Evolutionary conservation across 2,888 invertebrate genomes (phyloP).

Genomic region (Hanleya hanleyi): DNA sequence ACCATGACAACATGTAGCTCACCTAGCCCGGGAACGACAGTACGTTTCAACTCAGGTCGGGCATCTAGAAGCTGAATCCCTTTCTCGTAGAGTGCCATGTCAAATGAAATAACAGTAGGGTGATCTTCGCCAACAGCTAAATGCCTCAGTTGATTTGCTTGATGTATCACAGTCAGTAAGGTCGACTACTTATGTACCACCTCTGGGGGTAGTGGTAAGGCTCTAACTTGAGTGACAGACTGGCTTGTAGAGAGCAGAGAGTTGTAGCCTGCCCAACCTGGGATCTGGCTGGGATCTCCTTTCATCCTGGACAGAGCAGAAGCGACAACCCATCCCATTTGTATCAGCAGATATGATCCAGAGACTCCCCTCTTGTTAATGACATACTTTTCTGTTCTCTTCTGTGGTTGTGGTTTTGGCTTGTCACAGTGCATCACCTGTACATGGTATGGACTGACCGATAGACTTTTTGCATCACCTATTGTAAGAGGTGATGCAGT

Average conservation of each 20-base stretch:
- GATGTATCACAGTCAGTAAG: not conserved
- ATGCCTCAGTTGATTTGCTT: not conserved
- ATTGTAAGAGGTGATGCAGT: too few species aligned
- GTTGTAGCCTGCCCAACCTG: slow-evolving; percentile 25
- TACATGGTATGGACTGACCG: too few species aligned
- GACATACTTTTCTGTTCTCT: slow-evolving; percentile 9
- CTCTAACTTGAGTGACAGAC: not conserved
- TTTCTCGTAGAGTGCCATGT: slow-evolving; percentile 28
- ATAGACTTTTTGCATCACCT: too few species aligned
- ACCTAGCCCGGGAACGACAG: slow-evolving; percentile 23
- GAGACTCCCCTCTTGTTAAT: slow-evolving; percentile 2
- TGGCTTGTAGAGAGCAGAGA: slow-evolving; percentile 24
- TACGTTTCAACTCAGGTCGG: slow-evolving; percentile 12
- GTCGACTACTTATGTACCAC: not conserved
- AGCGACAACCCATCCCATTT: too few species aligned
- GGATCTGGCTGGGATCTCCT: too few species aligned
- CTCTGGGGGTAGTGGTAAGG: slow-evolving; percentile 21
- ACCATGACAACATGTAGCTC: slow-evolving; percentile 25
- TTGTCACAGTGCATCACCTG: slow-evolving; percentile 16
- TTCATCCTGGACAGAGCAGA: too few species aligned
- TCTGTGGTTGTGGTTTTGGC: slow-evolving; percentile 18
- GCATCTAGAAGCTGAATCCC: slow-evolving; percentile 28
- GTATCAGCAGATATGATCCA: slow-evolving; percentile 21
- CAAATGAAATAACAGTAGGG: slow-evolving; percentile 25
- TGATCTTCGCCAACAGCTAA: slow-evolving; percentile 23